phyloP scores from a whole-genome alignment of 2,113 vertebrate species.

The Macaca fascicularis region DNA sequence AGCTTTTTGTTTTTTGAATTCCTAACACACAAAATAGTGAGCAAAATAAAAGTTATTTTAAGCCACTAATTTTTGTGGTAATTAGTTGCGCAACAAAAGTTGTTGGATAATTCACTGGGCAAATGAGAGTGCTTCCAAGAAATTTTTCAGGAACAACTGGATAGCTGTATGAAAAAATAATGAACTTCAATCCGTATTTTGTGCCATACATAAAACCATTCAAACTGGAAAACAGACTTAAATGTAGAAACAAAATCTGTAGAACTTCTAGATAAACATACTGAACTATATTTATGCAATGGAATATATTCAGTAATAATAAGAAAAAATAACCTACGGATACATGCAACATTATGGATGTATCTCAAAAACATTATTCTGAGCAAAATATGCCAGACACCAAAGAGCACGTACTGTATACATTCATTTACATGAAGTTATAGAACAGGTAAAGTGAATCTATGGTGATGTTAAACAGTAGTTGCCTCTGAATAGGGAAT shows the following conservation, averaged over 20 bases:
- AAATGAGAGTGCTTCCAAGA: neutral
- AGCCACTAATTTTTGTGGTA: neutral
- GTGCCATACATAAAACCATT: neutral
- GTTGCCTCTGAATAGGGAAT: neutral
- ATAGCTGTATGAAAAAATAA: neutral
- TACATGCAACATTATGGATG: neutral
- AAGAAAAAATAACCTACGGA: neutral
- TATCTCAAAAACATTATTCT: neutral
- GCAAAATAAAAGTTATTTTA: neutral
- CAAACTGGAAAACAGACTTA: neutral
- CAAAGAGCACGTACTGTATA: neutral
- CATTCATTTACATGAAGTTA: neutral
- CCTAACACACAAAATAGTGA: neutral
- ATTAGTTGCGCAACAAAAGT: neutral
- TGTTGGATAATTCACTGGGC: neutral
- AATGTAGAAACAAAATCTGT: neutral
- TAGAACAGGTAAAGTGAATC: neutral
- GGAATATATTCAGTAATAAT: neutral
- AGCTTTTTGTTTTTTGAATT: neutral
- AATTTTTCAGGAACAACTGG: neutral
- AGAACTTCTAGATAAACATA: neutral
- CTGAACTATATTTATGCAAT: neutral
- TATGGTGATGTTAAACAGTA: neutral
- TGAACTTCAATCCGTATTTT: neutral
- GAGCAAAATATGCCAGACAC: neutral